phyloP scores from a whole-genome alignment of 53 echinoderm and acorn worm genomes.

The Henricia sp. region DNA sequence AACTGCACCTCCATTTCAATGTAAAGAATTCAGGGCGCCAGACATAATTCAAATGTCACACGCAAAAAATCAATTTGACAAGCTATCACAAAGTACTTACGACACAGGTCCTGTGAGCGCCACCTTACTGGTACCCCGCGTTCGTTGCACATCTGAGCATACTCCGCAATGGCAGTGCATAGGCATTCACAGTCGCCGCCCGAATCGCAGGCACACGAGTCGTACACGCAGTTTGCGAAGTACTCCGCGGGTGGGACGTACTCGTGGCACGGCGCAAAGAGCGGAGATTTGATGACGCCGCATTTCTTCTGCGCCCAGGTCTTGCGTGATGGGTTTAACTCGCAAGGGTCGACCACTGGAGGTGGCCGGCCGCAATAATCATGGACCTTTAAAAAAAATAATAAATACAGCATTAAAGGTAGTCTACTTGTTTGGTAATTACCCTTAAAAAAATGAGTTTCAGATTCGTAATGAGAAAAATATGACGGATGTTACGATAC shows the following conservation, averaged over 20 bases:
- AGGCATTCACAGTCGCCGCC: constrained; percentile 98
- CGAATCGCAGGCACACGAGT: constrained; percentile 91
- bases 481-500: no score
- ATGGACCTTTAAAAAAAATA: no score
- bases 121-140: constrained; percentile 80
- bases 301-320: constrained; percentile 89
- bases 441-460: no score
- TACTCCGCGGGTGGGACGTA: constrained; percentile 66
- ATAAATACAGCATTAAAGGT: no score
- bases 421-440: no score
- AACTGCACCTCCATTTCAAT: no score
- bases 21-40: no score
- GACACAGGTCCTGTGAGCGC: constrained; percentile 89
- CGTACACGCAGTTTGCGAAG: constrained; percentile 80
- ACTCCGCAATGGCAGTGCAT: constrained; percentile 90
- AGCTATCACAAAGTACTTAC: constrained; percentile 78
- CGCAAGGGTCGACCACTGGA: constrained; percentile 69
- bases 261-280: constrained; percentile 75
- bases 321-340: constrained; percentile 73
- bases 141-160: constrained; percentile 86
- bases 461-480: no score
- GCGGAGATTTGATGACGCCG: constrained; percentile 72
- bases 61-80: no score
- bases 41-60: no score
- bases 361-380: constrained; percentile 79